Base-by-base conservation (phyloP, 2,797 vertebrate species). In the Ctenopoma multispine region DNA sequence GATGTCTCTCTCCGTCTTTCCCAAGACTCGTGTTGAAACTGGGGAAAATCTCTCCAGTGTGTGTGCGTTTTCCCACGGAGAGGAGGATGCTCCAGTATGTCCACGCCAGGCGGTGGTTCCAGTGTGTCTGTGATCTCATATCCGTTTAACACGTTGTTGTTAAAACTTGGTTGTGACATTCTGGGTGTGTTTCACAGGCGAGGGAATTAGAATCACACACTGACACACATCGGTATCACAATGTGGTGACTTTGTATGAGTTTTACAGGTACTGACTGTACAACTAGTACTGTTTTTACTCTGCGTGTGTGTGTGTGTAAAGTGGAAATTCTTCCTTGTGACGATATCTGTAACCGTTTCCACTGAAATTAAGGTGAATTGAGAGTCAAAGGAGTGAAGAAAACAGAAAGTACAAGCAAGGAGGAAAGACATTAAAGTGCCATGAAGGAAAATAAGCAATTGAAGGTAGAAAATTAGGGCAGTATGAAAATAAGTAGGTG, bases 1-100 rank as follows among this genome's bases (percentile, higher is more conserved):
- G 90, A 92, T 91, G 91, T 89, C 64, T 69, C 49, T 55, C 38
- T 56, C 34, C 46, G 59, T 73, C 58, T 80, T 81, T 80, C 75
- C 48, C 82, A 64, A 77, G 53, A 41, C 31, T 66, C 21, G 6
- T 76, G 66, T 63, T 60, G 63, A 81, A 87, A 82, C 41, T 18
- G 51, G 63, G 51, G 58, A 67, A 49, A 72, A 75, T 80, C 41
- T 80, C 60, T 73, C 24, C 53, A 23, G 49, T 15, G 64, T 65
- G 65, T 18, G 27, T 12, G 48, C 51, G 10, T 64, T 77, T 82
- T 82, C 66, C 80, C 77, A 61, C 27, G 59, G 41, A 47, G 24
- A 46, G 3, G 0, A 48, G 58, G 57, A 72, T 56, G 55, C 53
- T 36, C 48, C 17, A 5, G 48, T n/a, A 12, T n/a, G 64, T 70